Percentiles rank a stretch among this genome's conserved stretches.
phyloP scores from a whole-genome alignment of 2,113 vertebrate genomes.

The Perccottus glenii region DNA sequence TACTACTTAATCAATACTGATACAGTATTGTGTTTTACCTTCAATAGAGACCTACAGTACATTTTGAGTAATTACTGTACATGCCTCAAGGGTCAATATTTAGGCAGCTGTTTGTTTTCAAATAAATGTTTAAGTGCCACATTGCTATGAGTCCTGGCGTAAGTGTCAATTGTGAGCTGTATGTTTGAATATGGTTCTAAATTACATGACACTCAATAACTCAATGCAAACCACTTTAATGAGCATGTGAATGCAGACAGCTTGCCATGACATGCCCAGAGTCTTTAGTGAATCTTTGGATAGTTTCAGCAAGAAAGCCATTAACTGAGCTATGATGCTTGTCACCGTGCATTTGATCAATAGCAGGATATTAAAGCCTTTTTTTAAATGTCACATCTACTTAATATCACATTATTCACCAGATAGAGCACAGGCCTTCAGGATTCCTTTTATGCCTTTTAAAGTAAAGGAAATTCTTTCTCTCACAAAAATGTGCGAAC shows the following conservation, averaged over 20 bases:
- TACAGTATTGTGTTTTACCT: no score
- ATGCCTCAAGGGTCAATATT: slow-evolving; percentile 4
- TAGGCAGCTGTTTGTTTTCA: background rate
- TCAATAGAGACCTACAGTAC: no score
- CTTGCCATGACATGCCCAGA: slow-evolving; percentile 19
- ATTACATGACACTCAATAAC: slow-evolving; percentile 15
- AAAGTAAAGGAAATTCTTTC: slow-evolving; percentile 18
- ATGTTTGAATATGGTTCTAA: slow-evolving; percentile 1
- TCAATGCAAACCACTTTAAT: slow-evolving; percentile 22
- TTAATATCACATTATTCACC: slow-evolving; percentile 69
- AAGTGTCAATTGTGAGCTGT: slow-evolving; percentile 4
- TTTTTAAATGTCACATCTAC: slow-evolving; percentile 72
- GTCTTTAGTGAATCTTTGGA: slow-evolving; percentile 41
- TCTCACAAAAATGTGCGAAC: slow-evolving; percentile 29
- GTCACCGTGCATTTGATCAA: slow-evolving; percentile 64
- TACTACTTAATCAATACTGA: no score
- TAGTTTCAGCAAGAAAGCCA: slow-evolving; percentile 49
- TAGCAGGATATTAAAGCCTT: slow-evolving; percentile 58
- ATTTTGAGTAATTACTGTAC: background rate
- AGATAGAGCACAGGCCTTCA: slow-evolving; percentile 35
- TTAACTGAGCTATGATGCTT: slow-evolving; percentile 64
- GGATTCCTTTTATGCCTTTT: slow-evolving; percentile 40
- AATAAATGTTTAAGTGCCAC: slow-evolving; percentile 10
- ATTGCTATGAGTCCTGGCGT: slow-evolving; percentile 15
- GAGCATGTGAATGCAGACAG: slow-evolving; percentile 17